phyloP scores from a whole-genome alignment of 2,888 invertebrate genomes.

The Venusia cambrica region DNA sequence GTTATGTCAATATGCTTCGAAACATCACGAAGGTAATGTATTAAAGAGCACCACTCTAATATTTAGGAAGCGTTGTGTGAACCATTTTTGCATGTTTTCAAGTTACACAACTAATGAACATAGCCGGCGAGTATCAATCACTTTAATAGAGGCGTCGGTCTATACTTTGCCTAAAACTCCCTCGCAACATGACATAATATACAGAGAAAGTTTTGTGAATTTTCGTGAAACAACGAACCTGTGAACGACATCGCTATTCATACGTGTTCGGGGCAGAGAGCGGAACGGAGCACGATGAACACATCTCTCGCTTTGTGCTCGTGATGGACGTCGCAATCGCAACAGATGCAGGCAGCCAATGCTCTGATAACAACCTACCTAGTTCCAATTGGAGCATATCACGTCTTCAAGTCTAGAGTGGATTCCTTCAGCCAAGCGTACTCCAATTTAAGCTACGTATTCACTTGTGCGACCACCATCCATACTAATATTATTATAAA shows the following conservation, averaged over 20 bases:
- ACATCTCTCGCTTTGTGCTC: conserved; percentile 22
- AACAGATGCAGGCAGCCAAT: conserved; percentile 23
- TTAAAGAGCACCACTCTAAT: too few species aligned
- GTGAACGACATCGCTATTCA: conserved; percentile 30
- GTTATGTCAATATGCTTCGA: too few species aligned
- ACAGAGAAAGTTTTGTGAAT: conserved; percentile 41
- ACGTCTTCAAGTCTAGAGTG: conserved; percentile 23
- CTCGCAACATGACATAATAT: conserved; percentile 39
- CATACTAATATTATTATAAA: too few species aligned
- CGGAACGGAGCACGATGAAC: conserved; percentile 34
- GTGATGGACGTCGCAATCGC: conserved; percentile 29
- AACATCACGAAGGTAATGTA: too few species aligned
- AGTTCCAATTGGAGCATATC: conserved; percentile 26
- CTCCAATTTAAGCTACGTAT: too few species aligned
- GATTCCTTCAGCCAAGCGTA: too few species aligned
- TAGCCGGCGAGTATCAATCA: conserved; percentile 25
- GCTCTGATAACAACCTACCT: conserved; percentile 6
- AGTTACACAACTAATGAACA: conserved; percentile 22
- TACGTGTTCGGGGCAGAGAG: conserved; percentile 37
- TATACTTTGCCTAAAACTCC: conserved; percentile 35
- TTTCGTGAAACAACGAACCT: conserved; percentile 35
- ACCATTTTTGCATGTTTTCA: conserved; percentile 1
- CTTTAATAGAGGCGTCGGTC: conserved; percentile 26
- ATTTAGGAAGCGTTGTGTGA: not conserved
- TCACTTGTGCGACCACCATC: too few species aligned